Evolutionary conservation across 2,797 vertebrate species (phyloP).

Genomic region (Rallus crepitans): DNA sequence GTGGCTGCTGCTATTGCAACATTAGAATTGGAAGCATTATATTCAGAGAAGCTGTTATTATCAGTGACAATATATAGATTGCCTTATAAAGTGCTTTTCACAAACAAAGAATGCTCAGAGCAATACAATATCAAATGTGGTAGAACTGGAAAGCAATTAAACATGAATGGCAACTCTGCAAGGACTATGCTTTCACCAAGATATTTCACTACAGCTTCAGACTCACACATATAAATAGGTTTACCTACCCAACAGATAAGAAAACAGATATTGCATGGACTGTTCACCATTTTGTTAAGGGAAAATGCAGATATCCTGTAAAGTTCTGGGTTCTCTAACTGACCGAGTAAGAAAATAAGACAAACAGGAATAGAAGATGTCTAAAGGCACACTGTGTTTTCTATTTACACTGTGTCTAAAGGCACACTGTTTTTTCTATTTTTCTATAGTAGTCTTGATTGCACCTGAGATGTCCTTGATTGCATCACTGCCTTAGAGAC

Average conservation of each 20-base stretch:
- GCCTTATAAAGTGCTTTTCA: neutral
- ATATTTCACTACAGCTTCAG: neutral
- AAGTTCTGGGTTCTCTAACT: neutral
- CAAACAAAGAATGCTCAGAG: neutral
- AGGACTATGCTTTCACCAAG: neutral
- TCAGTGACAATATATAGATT: neutral
- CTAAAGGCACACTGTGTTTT: neutral
- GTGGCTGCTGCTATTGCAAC: neutral
- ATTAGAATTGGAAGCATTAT: neutral
- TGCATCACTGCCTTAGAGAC: neutral
- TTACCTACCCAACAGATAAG: neutral
- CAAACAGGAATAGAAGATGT: neutral
- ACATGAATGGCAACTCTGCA: neutral
- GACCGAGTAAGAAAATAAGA: neutral
- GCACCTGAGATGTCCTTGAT: neutral
- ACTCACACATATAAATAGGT: neutral
- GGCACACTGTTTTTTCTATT: neutral
- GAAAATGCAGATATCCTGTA: neutral
- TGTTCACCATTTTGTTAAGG: neutral
- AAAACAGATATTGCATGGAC: neutral
- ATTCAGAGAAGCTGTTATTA: neutral
- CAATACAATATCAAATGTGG: neutral
- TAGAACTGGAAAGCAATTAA: neutral
- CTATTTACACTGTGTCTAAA: neutral
- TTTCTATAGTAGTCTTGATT: neutral